These are phyloP conservation scores for Centrocercus urophasianus DNA, from an alignment of 2,113 vertebrate genomes.

Conservation along the genomic window DNA sequence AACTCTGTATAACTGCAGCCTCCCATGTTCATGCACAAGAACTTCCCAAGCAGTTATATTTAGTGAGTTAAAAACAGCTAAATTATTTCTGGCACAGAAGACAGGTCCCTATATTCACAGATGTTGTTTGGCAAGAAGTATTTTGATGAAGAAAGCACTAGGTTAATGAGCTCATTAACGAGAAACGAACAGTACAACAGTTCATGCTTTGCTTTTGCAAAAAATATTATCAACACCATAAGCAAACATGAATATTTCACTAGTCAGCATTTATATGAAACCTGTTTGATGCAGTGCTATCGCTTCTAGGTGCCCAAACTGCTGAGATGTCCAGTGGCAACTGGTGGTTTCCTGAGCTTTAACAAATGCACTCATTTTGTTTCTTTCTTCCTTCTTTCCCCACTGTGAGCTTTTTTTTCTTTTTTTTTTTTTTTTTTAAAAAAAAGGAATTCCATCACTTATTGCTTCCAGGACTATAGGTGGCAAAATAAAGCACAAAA, in stretches of 20 bases:
- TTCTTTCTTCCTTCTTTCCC: neutral
- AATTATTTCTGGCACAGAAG: neutral
- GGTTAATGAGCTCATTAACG: neutral
- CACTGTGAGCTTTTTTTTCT: neutral
- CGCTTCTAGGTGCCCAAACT: neutral
- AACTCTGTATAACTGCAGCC: neutral
- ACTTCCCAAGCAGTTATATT: neutral
- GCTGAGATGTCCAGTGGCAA: neutral
- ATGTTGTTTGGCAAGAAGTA: neutral
- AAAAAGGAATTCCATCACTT: neutral
- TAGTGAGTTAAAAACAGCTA: fast-evolving
- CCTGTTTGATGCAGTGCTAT: neutral
- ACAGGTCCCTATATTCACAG: neutral
- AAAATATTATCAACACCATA: neutral
- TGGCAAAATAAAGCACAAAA: slow-evolving; percentile 6
- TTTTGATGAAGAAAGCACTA: neutral
- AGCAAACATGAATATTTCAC: neutral
- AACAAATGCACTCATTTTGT: neutral
- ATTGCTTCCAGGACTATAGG: neutral
- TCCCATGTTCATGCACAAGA: neutral
- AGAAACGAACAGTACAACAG: neutral
- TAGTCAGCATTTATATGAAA: neutral
- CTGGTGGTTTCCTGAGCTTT: neutral
- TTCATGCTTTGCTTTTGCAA: neutral
- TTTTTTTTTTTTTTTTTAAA: too few species aligned